A percentile compares a stretch with the other conserved stretches of the same genome.
Evolutionary conservation across 2,888 invertebrate genomes (phyloP).

Genomic region (Nephrotoma appendiculata): DNA sequence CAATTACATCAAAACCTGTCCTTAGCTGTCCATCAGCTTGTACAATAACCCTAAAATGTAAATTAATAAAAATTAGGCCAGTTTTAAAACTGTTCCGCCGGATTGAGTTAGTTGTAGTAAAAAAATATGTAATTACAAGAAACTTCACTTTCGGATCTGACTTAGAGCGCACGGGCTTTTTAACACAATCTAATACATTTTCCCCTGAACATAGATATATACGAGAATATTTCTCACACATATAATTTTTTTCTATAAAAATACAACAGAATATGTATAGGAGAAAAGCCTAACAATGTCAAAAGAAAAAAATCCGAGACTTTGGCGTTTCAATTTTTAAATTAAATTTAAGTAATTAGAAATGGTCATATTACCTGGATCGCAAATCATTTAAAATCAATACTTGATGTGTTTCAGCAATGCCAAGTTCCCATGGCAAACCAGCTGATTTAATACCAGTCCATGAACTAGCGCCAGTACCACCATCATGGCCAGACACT

Average conservation of each 20-base stretch:
- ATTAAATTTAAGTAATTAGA: background rate
- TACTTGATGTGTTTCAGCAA: conserved; percentile 97
- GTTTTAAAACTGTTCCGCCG: background rate
- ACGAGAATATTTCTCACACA: background rate
- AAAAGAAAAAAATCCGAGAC: background rate
- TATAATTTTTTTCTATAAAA: background rate
- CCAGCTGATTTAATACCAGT: conserved; percentile 98
- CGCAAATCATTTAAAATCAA: conserved; percentile 84
- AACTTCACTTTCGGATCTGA: background rate
- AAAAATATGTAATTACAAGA: conserved; percentile 8
- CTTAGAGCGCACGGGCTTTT: background rate
- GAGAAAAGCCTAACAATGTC: background rate
- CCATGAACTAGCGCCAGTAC: conserved; percentile 98
- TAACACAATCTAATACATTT: background rate
- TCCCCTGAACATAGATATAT: background rate
- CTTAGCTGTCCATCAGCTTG: conserved; percentile 95
- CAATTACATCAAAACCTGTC: conserved; percentile 90
- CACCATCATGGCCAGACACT: conserved; percentile 98
- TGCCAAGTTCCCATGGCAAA: conserved; percentile 95
- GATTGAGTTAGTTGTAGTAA: conserved; percentile 10
- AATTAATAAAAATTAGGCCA: background rate
- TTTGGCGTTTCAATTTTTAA: background rate
- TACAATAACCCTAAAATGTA: conserved; percentile 58
- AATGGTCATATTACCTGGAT: conserved; percentile 37
- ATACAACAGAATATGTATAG: background rate